Evolutionary conservation across 2,888 invertebrate genomes (phyloP).

Genomic region (Craniophora ligustri): DNA sequence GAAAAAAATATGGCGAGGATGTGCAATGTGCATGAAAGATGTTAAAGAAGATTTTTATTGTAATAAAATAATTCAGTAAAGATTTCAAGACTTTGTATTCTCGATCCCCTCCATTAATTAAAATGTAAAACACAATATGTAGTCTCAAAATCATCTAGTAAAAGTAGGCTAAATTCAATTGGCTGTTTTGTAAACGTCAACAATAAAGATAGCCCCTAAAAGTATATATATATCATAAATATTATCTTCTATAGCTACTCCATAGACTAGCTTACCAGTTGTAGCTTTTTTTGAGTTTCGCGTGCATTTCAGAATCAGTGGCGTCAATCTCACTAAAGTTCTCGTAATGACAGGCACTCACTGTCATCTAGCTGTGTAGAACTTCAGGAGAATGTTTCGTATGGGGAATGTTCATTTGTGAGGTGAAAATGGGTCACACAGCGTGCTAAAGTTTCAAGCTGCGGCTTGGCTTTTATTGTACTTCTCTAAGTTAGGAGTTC

Average conservation of each 20-base stretch:
- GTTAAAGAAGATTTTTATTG: too few relatives aligned
- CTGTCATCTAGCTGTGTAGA: slow-evolving; percentile 22
- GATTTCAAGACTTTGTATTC: too few relatives aligned
- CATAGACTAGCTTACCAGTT: neutral
- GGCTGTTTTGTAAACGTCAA: too few relatives aligned
- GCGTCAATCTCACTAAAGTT: slow-evolving; percentile 33
- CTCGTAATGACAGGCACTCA: slow-evolving; percentile 29
- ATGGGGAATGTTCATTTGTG: slow-evolving; percentile 40
- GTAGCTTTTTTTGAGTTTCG: neutral
- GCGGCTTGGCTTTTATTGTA: slow-evolving; percentile 42
- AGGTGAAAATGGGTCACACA: slow-evolving; percentile 43
- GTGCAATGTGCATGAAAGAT: too few relatives aligned
- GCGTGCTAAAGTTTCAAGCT: slow-evolving; percentile 33
- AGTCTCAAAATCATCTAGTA: too few relatives aligned
- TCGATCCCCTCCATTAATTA: too few relatives aligned
- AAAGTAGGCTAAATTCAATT: too few relatives aligned
- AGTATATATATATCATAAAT: too few relatives aligned
- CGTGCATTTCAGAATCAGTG: slow-evolving; percentile 1
- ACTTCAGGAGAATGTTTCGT: slow-evolving; percentile 28
- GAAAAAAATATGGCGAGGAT: too few relatives aligned
- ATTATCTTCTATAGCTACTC: neutral
- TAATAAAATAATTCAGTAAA: too few relatives aligned
- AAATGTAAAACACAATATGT: too few relatives aligned
- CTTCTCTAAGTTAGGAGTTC: slow-evolving; percentile 35
- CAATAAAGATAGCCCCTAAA: too few relatives aligned